Conservation (phyloP, 1,140 invertebrate genomes). For the Drosophila kohkoa region DNA sequence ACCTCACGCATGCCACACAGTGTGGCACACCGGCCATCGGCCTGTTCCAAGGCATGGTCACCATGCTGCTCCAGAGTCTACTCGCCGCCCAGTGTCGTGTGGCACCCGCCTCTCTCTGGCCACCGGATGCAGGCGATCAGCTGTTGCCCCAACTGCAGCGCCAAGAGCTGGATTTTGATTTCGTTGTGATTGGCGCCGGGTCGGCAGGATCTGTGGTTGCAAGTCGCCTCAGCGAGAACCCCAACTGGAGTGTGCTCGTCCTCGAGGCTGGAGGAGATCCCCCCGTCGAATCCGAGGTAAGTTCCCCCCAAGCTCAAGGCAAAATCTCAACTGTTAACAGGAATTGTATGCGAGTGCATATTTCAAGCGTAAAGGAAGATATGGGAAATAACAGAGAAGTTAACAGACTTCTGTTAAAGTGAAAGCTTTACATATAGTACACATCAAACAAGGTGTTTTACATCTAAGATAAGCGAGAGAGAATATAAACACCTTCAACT, state of each 20-base stretch:
- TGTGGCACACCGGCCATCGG: conserved; percentile 36
- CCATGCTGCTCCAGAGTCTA: conserved; percentile 86
- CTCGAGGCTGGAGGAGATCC: conserved; percentile 88
- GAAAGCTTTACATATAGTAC: no score
- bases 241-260: conserved; percentile 86
- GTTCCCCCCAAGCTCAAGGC: conserved; percentile 1
- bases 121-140: conserved; percentile 85
- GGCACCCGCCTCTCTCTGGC: conserved; percentile 86
- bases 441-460: no score
- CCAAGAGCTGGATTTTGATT: conserved; percentile 71
- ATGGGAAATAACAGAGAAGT: no score
- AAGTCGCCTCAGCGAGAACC: conserved; percentile 86
- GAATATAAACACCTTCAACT: no score
- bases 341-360: neutral
- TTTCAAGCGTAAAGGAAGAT: no score
- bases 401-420: neutral
- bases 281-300: conserved; percentile 85
- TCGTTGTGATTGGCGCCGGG: conserved; percentile 88
- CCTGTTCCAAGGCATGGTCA: conserved; percentile 83
- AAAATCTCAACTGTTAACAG: neutral
- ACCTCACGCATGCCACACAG: conserved; percentile 2
- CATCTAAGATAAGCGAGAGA: no score
- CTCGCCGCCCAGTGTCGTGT: conserved; percentile 86
- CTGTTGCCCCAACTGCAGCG: conserved; percentile 82
- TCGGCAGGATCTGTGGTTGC: conserved; percentile 88